Percentiles rank a stretch among this genome's conserved stretches.
These are phyloP conservation scores for Cephonodes hylas DNA, from an alignment of 2,888 invertebrate genomes.

Conservation along the genomic window DNA sequence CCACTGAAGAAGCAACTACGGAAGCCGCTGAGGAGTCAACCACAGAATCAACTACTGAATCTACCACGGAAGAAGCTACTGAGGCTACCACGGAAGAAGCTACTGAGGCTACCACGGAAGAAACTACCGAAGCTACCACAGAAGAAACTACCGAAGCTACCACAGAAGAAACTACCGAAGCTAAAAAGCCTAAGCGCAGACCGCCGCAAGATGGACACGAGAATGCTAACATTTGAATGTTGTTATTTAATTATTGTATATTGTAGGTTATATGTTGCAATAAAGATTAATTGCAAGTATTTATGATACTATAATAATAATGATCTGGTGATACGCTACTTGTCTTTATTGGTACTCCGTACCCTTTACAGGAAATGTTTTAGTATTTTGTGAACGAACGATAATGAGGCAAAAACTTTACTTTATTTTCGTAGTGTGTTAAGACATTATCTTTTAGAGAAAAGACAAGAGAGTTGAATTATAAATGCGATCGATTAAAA, in stretches of 20 bases:
- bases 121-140: background rate
- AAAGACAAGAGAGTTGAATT: no score
- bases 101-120: background rate
- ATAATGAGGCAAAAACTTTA: no score
- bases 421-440: no score
- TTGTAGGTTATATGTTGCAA: background rate
- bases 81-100: background rate
- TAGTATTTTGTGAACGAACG: no score
- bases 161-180: background rate
- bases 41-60: background rate
- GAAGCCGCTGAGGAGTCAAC: background rate
- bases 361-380: no score
- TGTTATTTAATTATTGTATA: background rate
- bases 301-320: no score
- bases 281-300: no score
- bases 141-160: background rate
- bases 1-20: background rate
- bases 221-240: conserved; percentile 1
- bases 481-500: no score
- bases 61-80: background rate
- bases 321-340: no score
- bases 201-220: conserved; percentile 9
- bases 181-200: conserved; percentile 1
- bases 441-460: no score
- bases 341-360: no score